Percentiles rank a stretch among this genome's conserved stretches.
Evolutionary conservation across 2,888 invertebrate species (phyloP).

Genomic region (Zygaena filipendulae): DNA sequence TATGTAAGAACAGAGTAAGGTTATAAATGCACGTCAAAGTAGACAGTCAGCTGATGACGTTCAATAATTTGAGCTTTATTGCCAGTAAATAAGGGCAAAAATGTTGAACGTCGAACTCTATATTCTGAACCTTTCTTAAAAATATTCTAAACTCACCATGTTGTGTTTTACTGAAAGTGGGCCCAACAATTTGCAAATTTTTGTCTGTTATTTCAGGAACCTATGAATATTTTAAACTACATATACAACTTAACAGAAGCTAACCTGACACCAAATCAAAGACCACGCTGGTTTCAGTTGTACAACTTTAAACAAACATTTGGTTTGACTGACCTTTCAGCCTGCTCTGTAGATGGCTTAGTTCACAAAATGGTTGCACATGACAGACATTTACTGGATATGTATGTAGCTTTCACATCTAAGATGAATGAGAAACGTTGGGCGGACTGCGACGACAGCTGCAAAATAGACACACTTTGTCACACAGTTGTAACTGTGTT

Average conservation of each 20-base stretch:
- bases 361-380: constrained; percentile 68
- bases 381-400: constrained; percentile 47
- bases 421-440: constrained; percentile 60
- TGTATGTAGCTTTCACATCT: constrained; percentile 64
- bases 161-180: too few species aligned
- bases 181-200: too few species aligned
- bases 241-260: constrained; percentile 81
- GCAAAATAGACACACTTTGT: constrained; percentile 64
- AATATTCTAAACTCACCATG: too few species aligned
- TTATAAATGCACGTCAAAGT: too few species aligned
- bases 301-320: constrained; percentile 80
- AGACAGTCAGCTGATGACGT: too few species aligned
- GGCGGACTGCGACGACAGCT: constrained; percentile 46
- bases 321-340: constrained; percentile 69
- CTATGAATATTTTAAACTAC: constrained; percentile 76
- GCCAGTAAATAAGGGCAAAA: too few species aligned
- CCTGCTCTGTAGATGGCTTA: constrained; percentile 71
- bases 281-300: constrained; percentile 78
- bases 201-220: constrained; percentile 72
- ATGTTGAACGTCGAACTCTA: too few species aligned
- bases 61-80: constrained; percentile 14
- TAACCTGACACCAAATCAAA: constrained; percentile 63
- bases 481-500: constrained; percentile 64
- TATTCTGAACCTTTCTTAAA: too few species aligned
- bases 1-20: too few species aligned